A percentile compares a stretch with the other conserved stretches of the same genome.
Conservation (phyloP, 2,113 vertebrate genomes). For the Eupsittula cactorum region DNA sequence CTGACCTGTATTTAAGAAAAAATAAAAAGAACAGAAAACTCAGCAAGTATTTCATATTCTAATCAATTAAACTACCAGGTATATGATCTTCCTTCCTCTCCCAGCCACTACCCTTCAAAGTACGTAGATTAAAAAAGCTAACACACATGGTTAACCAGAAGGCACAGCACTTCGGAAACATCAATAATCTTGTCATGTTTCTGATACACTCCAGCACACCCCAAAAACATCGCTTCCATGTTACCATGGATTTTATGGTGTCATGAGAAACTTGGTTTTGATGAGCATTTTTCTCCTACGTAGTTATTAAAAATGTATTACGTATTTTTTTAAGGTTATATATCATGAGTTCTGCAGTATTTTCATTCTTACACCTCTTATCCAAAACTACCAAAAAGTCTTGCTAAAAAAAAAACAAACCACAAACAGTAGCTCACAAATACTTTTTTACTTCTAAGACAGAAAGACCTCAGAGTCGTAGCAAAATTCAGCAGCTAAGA, state of each 20-base stretch:
- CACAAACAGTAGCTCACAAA: not conserved
- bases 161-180: not conserved
- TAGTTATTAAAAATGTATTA: not conserved
- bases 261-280: not conserved
- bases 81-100: not conserved
- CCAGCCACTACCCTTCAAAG: fast-evolving
- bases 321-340: not conserved
- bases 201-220: not conserved
- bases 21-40: not conserved
- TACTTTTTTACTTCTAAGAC: not conserved
- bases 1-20: slow-evolving; percentile 82
- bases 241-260: not conserved
- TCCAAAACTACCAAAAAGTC: not conserved
- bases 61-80: not conserved
- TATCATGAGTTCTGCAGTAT: not conserved
- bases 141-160: not conserved
- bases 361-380: not conserved
- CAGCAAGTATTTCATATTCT: not conserved
- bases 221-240: not conserved
- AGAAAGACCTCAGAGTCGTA: not conserved
- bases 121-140: not conserved
- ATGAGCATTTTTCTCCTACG: not conserved
- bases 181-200: not conserved
- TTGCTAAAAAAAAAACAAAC: not conserved
- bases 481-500: not conserved